Evolutionary conservation across 2,797 vertebrate species (phyloP), one percentile per base, ranked within the genome.

Genomic region (Podarcis siculus): DNA sequence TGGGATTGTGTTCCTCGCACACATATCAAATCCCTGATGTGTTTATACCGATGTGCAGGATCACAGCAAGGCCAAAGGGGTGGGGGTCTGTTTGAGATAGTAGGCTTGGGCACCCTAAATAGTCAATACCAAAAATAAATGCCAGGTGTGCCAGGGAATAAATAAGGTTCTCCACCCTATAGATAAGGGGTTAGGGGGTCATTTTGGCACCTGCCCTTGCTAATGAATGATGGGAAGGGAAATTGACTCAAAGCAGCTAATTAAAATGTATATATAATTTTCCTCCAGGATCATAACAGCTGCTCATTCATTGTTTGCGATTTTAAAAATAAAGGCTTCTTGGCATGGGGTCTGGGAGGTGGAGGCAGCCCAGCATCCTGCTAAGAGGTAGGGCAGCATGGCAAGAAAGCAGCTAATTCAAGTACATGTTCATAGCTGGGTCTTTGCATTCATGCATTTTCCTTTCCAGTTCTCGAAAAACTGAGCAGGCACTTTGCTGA

Each of bases 261-360:
- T 95, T 94, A 94, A 95, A 87, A 96, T 96, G 93, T 94, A 95
- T 94, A 95, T 95, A 94, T 95, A 93, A 95, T 95, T 95, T 95
- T 90, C 90, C 91, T 87, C 82, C 86, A 75, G 78, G 84, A 90
- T 94, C 90, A 66, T 89, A 91, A 94, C 94, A 93, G 13, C 81
- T 95, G 92, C 92, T 95, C 61, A 93, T 95, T 96, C 95, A 97
- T 97, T 97, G 96, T 97, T 97, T 86, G 45, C 3, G 32, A 93
- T 94, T 94, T 95, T 96, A 97, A 97, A 97, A 97, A 97, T 95
- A 97, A 97, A 97, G 92, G 88, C 91, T 89, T 95, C 94, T 96
- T 96, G 95, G 95, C 94, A 90, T 80, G 67, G 85, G 27, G 88
- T 92, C 90, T 92, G 84, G 87, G 90, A 92, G 93, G 58, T 92